These are phyloP conservation scores for Xenentodon cancila DNA, from an alignment of 2,797 vertebrate genomes.

Conservation along the genomic window DNA sequence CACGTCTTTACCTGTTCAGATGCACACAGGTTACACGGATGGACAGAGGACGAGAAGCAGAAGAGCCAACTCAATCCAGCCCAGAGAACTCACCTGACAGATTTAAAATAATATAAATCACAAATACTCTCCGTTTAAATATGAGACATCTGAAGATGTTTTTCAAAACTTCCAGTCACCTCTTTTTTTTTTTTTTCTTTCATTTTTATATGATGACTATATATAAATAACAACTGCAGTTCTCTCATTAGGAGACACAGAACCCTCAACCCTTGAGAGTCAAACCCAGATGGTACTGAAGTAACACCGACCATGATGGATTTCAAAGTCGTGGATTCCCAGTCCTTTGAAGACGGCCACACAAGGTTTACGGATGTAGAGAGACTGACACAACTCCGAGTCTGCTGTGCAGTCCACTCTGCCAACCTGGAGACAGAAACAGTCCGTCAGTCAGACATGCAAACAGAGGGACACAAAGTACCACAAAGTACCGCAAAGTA, in stretches of 20 bases:
- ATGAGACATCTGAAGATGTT: too few relatives aligned
- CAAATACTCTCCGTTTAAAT: too few relatives aligned
- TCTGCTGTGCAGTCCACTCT: constrained; percentile 88
- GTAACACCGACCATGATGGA: constrained; percentile 90
- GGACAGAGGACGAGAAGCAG: neutral
- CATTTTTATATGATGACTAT: too few relatives aligned
- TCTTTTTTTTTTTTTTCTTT: too few relatives aligned
- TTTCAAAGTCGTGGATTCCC: constrained; percentile 93
- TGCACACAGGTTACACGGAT: neutral
- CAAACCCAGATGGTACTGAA: neutral
- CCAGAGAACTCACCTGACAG: neutral
- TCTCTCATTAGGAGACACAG: too few relatives aligned
- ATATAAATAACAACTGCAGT: too few relatives aligned
- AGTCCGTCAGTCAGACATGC: constrained; percentile 33
- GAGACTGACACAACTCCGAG: constrained; percentile 83
- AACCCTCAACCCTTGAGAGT: neutral
- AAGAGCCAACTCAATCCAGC: neutral
- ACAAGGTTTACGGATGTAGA: constrained; percentile 91
- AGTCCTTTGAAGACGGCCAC: constrained; percentile 95
- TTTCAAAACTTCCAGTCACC: too few relatives aligned
- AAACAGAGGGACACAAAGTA: neutral
- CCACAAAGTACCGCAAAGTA: too few relatives aligned
- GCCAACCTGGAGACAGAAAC: constrained; percentile 83
- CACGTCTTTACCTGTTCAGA: constrained; percentile 88
- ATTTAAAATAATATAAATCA: too few relatives aligned